These are phyloP conservation scores for Hyla sarda DNA, from an alignment of 2,113 vertebrate genomes.

Conservation along the genomic window DNA sequence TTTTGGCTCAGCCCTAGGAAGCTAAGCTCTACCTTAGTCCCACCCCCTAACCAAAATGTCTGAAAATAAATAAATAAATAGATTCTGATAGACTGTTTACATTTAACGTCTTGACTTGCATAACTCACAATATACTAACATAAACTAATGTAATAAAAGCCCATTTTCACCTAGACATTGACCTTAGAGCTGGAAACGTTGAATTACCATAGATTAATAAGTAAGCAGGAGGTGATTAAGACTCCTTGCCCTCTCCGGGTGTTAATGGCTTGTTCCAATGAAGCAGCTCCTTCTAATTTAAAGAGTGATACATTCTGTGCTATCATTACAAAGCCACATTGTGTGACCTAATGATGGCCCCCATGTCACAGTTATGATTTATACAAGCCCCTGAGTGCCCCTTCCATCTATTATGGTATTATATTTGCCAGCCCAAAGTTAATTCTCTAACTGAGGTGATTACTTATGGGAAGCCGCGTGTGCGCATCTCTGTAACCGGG, in stretches of 20 bases:
- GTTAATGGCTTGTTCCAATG: conserved; percentile 2
- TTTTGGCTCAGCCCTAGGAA: no score
- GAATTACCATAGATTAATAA: conserved; percentile 51
- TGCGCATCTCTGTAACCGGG: conserved; percentile 69
- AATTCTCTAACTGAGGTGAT: conserved; percentile 72
- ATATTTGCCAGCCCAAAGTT: conserved; percentile 66
- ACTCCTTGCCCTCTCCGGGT: not conserved
- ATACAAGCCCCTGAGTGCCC: conserved; percentile 54
- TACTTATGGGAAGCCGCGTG: conserved; percentile 69
- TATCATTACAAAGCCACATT: not conserved
- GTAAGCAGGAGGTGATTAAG: not conserved
- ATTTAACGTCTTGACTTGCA: not conserved
- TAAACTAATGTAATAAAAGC: not conserved
- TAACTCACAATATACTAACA: not conserved
- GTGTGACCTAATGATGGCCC: conserved; percentile 61
- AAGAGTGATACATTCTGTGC: conserved; percentile 2
- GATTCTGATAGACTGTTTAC: not conserved
- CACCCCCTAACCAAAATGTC: not conserved
- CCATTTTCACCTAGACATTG: not conserved
- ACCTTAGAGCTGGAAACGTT: not conserved
- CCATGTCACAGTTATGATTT: conserved; percentile 62
- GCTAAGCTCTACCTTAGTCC: not conserved
- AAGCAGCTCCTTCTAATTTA: not conserved
- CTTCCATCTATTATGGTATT: conserved; percentile 61
- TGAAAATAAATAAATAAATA: not conserved